Percentiles rank a stretch among this genome's conserved stretches.
Conservation (phyloP, 2,888 invertebrate species). For the Byasa hedistus region DNA sequence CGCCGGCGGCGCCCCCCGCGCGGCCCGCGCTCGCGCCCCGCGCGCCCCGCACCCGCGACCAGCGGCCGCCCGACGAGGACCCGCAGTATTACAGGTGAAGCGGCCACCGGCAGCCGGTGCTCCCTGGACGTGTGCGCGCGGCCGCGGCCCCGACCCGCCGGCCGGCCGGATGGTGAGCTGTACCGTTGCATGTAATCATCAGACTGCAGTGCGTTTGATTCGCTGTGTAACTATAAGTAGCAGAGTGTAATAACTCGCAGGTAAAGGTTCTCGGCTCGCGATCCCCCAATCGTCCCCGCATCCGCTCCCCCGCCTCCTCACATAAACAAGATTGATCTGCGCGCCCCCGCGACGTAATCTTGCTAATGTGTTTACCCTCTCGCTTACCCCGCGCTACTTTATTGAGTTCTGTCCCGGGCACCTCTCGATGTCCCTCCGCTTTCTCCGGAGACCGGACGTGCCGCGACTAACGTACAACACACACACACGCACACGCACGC, state of each 20-base stretch:
- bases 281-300: not conserved
- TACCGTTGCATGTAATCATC: too few relatives aligned
- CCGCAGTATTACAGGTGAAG: slow-evolving; percentile 68
- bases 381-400: slow-evolving; percentile 56
- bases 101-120: too few relatives aligned
- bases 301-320: slow-evolving; percentile 22
- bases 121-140: too few relatives aligned
- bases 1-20: slow-evolving; percentile 65
- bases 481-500: too few relatives aligned
- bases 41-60: slow-evolving; percentile 54
- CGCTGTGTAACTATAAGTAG: not conserved
- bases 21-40: slow-evolving; percentile 58
- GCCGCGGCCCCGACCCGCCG: too few relatives aligned
- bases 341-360: slow-evolving; percentile 52
- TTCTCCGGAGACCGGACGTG: too few relatives aligned
- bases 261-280: not conserved
- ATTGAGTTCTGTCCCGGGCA: slow-evolving; percentile 49
- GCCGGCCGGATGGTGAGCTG: too few relatives aligned
- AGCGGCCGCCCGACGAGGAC: slow-evolving; percentile 58
- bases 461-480: too few relatives aligned
- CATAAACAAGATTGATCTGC: slow-evolving; percentile 57
- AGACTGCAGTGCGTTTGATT: too few relatives aligned
- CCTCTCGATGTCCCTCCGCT: slow-evolving; percentile 48
- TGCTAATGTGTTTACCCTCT: slow-evolving; percentile 71
- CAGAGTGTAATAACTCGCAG: not conserved